These are phyloP conservation scores for Venusia cambrica DNA, from an alignment of 2,888 invertebrate genomes.

Conservation along the genomic window DNA sequence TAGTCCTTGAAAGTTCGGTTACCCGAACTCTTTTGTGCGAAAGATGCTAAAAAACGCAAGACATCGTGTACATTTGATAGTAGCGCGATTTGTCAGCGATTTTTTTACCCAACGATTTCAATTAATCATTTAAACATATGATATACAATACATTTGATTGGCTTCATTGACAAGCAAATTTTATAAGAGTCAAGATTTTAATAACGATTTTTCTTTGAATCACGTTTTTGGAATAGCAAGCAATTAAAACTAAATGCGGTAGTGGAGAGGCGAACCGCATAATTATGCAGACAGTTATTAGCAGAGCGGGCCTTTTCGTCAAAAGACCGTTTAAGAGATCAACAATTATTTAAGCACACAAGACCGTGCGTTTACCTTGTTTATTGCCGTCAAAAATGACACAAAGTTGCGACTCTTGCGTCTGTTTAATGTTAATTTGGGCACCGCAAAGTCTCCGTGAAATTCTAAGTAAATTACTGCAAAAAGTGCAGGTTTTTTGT, in stretches of 20 bases:
- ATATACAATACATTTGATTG: constrained; percentile 50
- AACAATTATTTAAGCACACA: constrained; percentile 56
- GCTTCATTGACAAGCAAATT: constrained; percentile 47
- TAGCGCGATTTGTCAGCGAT: constrained; percentile 66
- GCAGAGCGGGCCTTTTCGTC: constrained; percentile 33
- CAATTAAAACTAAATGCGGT: constrained; percentile 32
- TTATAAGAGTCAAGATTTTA: constrained; percentile 32
- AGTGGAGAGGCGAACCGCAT: constrained; percentile 27
- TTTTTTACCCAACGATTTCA: constrained; percentile 55
- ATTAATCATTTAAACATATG: constrained; percentile 58
- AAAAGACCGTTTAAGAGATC: constrained; percentile 37
- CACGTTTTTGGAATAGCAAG: constrained; percentile 25
- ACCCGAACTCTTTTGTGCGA: constrained; percentile 63
- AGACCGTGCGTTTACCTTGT: constrained; percentile 59
- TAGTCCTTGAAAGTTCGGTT: constrained; percentile 71
- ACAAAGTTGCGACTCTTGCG: constrained; percentile 57
- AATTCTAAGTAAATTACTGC: constrained; percentile 63
- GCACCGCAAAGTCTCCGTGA: constrained; percentile 51
- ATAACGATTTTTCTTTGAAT: constrained; percentile 25
- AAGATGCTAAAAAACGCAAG: constrained; percentile 50
- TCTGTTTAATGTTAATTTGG: constrained; percentile 63
- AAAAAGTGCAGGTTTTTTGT: constrained; percentile 73
- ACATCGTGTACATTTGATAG: constrained; percentile 50
- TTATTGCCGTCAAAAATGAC: constrained; percentile 61
- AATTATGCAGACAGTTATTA: constrained; percentile 33